Conservation (phyloP, 1,140 invertebrate genomes). For the Centruroides vittatus region DNA sequence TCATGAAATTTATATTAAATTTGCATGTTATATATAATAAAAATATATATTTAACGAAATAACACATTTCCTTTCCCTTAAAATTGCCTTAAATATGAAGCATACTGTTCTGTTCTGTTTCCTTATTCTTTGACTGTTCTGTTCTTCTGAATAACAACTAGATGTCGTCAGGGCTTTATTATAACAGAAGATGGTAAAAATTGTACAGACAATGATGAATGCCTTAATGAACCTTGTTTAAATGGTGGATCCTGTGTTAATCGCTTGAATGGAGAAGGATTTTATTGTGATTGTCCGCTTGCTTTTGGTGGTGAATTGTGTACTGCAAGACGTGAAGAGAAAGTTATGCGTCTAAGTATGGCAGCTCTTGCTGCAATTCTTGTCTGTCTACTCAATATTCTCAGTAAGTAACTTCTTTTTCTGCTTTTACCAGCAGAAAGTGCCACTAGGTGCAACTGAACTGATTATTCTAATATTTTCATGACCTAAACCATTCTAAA, state of each 20-base stretch:
- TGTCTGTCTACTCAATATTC: constrained; percentile 84
- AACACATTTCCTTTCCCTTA: too few relatives aligned
- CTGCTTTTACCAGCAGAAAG: too few relatives aligned
- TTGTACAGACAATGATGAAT: constrained; percentile 88
- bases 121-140: too few relatives aligned
- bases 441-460: too few relatives aligned
- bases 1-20: too few relatives aligned
- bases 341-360: constrained; percentile 83
- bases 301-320: constrained; percentile 91
- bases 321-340: constrained; percentile 78
- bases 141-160: constrained; percentile 24
- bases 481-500: too few relatives aligned
- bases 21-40: too few relatives aligned
- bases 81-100: too few relatives aligned
- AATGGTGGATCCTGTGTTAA: constrained; percentile 42
- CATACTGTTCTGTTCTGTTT: too few relatives aligned
- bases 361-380: constrained; percentile 83
- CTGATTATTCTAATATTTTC: too few relatives aligned
- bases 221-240: constrained; percentile 76
- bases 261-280: constrained; percentile 42
- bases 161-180: constrained; percentile 79
- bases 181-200: constrained; percentile 76
- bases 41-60: too few relatives aligned
- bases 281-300: constrained; percentile 49
- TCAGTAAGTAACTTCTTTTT: constrained; percentile 51